Percentiles rank a stretch among this genome's conserved stretches.
phyloP scores from a whole-genome alignment of 2,113 vertebrate species.

The Myotis brandtii region DNA sequence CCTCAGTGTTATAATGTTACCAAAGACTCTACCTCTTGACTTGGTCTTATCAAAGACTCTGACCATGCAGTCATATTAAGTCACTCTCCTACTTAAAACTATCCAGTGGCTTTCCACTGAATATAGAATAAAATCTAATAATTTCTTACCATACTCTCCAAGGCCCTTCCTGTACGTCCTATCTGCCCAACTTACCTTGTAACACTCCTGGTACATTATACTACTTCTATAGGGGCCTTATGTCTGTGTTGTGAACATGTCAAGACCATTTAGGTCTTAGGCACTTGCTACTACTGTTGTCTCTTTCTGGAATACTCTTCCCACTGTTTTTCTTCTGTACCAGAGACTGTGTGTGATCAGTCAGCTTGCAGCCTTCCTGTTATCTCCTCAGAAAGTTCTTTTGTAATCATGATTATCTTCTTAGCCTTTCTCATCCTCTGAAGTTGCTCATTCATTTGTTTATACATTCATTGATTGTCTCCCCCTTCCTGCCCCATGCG shows the following conservation, averaged over 20 bases:
- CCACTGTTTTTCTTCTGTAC: too few relatives aligned
- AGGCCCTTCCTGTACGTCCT: background rate
- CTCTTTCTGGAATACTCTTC: too few relatives aligned
- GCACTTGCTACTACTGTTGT: too few relatives aligned
- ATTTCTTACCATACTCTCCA: background rate
- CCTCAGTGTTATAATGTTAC: background rate
- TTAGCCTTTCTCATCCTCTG: background rate
- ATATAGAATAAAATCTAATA: background rate
- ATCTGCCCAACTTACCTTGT: background rate
- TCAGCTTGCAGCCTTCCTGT: background rate
- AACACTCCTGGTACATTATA: background rate
- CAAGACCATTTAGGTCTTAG: background rate
- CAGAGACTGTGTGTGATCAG: background rate
- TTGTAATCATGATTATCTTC: background rate
- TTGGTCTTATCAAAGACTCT: background rate
- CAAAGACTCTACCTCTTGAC: background rate
- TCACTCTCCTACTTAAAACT: background rate
- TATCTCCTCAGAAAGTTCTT: background rate
- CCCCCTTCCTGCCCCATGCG: background rate
- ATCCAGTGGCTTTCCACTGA: background rate
- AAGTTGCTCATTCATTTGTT: conserved; percentile 29
- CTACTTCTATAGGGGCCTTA: background rate
- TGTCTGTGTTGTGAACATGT: background rate
- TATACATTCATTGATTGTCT: background rate
- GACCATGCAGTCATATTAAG: background rate